These are phyloP conservation scores for Arrhopalites spinosus DNA, from an alignment of 2,888 invertebrate species.

Conservation along the genomic window DNA sequence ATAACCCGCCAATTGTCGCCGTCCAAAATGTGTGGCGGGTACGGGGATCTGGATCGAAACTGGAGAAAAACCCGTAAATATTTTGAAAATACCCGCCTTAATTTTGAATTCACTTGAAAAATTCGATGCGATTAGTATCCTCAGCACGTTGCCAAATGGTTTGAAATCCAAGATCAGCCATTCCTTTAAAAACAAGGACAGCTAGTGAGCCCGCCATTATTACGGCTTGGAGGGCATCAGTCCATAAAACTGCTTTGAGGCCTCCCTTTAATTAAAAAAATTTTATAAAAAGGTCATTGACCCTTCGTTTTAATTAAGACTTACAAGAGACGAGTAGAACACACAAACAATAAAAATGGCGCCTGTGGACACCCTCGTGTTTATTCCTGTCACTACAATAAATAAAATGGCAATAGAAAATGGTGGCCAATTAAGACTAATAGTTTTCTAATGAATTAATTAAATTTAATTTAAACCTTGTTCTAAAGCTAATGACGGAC, in stretches of 20 bases:
- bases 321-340: constrained; percentile 74
- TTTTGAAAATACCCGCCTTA: not conserved
- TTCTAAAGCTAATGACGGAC: constrained; percentile 71
- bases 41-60: constrained; percentile 48
- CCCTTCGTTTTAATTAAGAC: not conserved
- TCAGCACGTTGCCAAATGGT: constrained; percentile 39
- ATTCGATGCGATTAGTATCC: constrained; percentile 41
- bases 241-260: constrained; percentile 57
- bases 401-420: not conserved
- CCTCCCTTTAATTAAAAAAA: constrained; percentile 57
- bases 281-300: too few species aligned
- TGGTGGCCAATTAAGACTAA: not conserved
- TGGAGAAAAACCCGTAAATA: not conserved
- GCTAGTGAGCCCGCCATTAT: constrained; percentile 54
- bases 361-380: constrained; percentile 69
- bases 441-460: not conserved
- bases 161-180: constrained; percentile 41
- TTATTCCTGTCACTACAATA: constrained; percentile 70
- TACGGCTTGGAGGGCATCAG: constrained; percentile 49
- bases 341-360: constrained; percentile 73
- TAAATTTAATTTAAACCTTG: constrained; percentile 63
- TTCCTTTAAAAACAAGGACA: constrained; percentile 50
- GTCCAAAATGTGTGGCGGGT: constrained; percentile 50
- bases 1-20: constrained; percentile 39
- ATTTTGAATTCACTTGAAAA: constrained; percentile 46